Percentiles rank a stretch among this genome's conserved stretches.
These are phyloP conservation scores for Crotalus horridus DNA, from an alignment of 2,113 vertebrate genomes.

Conservation along the genomic window DNA sequence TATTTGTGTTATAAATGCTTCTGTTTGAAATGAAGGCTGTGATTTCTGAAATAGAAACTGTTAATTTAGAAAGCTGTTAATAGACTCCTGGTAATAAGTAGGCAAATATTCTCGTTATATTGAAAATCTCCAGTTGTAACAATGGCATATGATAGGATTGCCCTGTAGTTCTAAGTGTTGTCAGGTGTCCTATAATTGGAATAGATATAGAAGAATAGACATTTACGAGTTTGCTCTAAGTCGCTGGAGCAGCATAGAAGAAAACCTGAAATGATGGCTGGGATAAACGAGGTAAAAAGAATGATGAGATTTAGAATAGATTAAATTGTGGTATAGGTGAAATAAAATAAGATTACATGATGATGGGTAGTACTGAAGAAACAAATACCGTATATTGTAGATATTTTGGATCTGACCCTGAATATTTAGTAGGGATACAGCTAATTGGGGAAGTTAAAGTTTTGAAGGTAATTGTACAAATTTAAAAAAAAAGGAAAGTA, in stretches of 20 bases:
- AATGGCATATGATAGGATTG: background rate
- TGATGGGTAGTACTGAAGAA: background rate
- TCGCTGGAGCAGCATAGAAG: background rate
- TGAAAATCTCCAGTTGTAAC: fast-evolving
- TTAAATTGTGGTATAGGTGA: background rate
- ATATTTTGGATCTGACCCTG: background rate
- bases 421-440: background rate
- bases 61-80: background rate
- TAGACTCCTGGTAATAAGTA: background rate
- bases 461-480: constrained; percentile 1
- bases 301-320: background rate
- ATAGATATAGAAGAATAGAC: fast-evolving
- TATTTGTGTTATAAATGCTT: constrained; percentile 48
- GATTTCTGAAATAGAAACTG: constrained; percentile 24
- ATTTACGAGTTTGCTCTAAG: background rate
- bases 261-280: background rate
- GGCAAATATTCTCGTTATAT: background rate
- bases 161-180: background rate
- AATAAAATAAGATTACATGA: background rate
- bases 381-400: background rate
- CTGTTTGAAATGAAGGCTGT: constrained; percentile 50
- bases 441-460: background rate
- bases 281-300: background rate
- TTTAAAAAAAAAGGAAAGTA: background rate
- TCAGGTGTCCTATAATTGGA: background rate